Percentiles rank a stretch among this genome's conserved stretches.
These are phyloP conservation scores for Temnopleurus reevesii DNA, from an alignment of 53 echinoderm and acorn worm genomes.

Conservation along the genomic window DNA sequence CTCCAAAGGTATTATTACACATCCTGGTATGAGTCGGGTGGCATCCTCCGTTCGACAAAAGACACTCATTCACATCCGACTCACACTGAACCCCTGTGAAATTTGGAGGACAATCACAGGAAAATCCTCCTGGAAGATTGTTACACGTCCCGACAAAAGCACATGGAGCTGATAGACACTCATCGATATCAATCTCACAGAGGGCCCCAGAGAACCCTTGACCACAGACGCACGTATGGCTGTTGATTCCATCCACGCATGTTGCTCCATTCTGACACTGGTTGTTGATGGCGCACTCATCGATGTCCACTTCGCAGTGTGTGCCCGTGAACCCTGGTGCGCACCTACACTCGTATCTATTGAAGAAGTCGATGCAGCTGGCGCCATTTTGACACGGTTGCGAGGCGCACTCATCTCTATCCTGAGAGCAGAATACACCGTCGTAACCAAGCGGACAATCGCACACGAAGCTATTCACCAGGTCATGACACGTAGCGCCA, in stretches of 20 bases:
- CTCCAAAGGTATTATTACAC: slow-evolving; percentile 87
- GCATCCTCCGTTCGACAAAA: slow-evolving; percentile 62
- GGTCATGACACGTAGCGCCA: slow-evolving; percentile 73
- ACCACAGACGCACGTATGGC: slow-evolving; percentile 73
- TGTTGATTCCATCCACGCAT: slow-evolving; percentile 79
- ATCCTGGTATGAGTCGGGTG: slow-evolving; percentile 67
- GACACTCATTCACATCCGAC: slow-evolving; percentile 85
- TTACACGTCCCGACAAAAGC: slow-evolving; percentile 75
- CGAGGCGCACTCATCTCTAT: slow-evolving; percentile 83
- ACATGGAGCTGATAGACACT: slow-evolving; percentile 84
- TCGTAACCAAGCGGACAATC: slow-evolving; percentile 70
- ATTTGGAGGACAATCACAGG: slow-evolving; percentile 79
- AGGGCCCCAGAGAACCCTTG: slow-evolving; percentile 75
- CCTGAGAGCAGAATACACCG: slow-evolving; percentile 72
- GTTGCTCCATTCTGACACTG: slow-evolving; percentile 80
- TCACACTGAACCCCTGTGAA: slow-evolving; percentile 77
- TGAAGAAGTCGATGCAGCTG: slow-evolving; percentile 68
- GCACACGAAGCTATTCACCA: slow-evolving; percentile 71
- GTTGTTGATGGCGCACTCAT: slow-evolving; percentile 75
- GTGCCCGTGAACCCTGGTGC: slow-evolving; percentile 75
- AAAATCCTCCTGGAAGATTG: slow-evolving; percentile 69
- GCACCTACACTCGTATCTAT: slow-evolving; percentile 75
- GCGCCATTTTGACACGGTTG: slow-evolving; percentile 83
- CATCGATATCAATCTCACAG: slow-evolving; percentile 78
- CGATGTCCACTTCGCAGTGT: slow-evolving; percentile 72